Evolutionary conservation across 2,113 vertebrate genomes (phyloP).

Genomic region (Tinamus guttatus): DNA sequence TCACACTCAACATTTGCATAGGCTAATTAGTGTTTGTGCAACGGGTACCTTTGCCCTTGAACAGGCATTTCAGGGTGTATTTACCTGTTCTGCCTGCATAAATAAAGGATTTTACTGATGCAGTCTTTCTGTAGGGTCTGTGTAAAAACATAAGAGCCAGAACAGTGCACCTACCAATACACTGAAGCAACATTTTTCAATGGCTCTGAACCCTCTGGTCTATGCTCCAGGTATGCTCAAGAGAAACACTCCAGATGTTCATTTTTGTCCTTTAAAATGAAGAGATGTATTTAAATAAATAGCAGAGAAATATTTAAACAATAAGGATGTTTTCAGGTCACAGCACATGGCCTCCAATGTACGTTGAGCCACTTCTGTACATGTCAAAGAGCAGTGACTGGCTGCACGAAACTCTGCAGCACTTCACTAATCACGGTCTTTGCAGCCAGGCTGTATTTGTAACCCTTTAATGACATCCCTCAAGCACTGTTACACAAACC

Average conservation of each 20-base stretch:
- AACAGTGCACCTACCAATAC: not conserved
- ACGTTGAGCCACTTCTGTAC: not conserved
- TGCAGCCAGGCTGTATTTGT: not conserved
- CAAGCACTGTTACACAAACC: not conserved
- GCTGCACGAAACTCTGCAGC: not conserved
- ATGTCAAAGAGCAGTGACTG: not conserved
- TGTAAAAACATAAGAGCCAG: not conserved
- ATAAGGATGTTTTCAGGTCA: not conserved
- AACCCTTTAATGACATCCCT: not conserved
- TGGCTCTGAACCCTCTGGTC: not conserved
- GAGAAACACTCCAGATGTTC: fast-evolving
- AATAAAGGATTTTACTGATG: not conserved
- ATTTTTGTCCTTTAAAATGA: not conserved
- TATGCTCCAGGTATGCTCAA: not conserved
- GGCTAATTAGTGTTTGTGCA: not conserved
- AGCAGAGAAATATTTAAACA: not conserved
- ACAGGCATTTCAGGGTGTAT: not conserved
- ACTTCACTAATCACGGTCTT: not conserved
- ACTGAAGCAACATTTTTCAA: not conserved
- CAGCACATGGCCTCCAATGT: not conserved
- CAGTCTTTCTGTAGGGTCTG: not conserved
- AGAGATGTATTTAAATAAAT: not conserved
- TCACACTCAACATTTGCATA: not conserved
- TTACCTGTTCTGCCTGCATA: not conserved
- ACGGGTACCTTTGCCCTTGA: not conserved